These are phyloP conservation scores for Sapayoa aenigma DNA, from an alignment of 2,113 vertebrate species.

Conservation along the genomic window DNA sequence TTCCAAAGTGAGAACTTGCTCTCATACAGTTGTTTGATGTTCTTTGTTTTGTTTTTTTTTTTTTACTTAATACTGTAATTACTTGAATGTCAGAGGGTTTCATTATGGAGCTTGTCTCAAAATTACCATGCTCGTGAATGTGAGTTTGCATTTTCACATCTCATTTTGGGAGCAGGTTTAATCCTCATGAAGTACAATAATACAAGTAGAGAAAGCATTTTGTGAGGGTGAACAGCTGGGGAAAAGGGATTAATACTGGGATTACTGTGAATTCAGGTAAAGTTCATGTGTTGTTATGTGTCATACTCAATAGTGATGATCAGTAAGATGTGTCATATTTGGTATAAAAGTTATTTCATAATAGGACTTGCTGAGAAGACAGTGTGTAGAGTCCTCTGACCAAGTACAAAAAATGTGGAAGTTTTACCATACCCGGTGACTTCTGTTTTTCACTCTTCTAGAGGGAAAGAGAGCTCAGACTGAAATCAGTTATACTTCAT, in stretches of 20 bases:
- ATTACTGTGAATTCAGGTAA: background rate
- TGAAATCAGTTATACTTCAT: background rate
- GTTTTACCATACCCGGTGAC: background rate
- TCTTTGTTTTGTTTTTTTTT: background rate
- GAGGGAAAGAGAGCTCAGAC: background rate
- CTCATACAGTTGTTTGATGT: background rate
- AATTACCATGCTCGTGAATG: background rate
- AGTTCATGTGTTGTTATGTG: background rate
- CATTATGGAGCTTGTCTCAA: background rate
- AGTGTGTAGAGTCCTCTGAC: background rate
- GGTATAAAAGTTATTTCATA: background rate
- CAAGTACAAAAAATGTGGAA: background rate
- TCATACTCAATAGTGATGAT: background rate
- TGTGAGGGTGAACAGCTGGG: background rate
- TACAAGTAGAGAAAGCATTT: background rate
- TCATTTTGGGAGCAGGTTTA: background rate
- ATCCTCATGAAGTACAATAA: background rate
- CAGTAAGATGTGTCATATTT: background rate
- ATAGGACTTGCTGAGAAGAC: background rate
- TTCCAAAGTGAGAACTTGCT: conserved; percentile 75
- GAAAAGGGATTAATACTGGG: background rate
- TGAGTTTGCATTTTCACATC: background rate
- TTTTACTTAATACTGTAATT: background rate
- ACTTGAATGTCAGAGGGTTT: background rate
- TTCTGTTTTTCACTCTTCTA: background rate